phyloP scores from a whole-genome alignment of 2,888 invertebrate genomes.

The Cerastis rubricosa region DNA sequence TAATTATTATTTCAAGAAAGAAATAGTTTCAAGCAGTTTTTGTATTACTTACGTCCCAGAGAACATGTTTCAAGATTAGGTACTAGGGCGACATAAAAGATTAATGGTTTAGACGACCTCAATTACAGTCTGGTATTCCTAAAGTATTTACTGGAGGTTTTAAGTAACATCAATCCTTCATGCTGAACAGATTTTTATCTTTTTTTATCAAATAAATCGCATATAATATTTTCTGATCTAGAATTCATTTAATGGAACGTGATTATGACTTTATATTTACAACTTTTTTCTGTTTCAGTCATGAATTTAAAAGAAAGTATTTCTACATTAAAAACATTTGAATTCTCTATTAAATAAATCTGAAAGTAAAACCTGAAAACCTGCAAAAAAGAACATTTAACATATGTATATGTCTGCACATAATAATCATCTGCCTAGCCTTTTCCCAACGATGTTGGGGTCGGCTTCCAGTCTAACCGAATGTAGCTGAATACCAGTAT shows the following conservation, averaged over 20 bases:
- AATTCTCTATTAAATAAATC: background rate
- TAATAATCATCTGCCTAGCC: too few species aligned
- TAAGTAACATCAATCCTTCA: conserved; percentile 47
- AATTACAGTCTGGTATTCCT: conserved; percentile 42
- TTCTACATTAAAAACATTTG: background rate
- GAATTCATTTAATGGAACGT: conserved; percentile 14
- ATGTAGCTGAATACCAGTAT: too few species aligned
- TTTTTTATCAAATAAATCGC: background rate
- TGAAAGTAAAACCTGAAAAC: background rate
- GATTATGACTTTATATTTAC: background rate
- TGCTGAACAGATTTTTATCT: conserved; percentile 29
- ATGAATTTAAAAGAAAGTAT: background rate
- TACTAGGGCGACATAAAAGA: conserved; percentile 50
- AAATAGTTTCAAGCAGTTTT: conserved; percentile 50
- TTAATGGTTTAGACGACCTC: conserved; percentile 50
- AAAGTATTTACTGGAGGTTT: conserved; percentile 52
- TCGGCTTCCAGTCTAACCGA: too few species aligned
- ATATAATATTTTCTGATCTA: background rate
- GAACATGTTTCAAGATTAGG: conserved; percentile 46
- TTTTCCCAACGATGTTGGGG: too few species aligned
- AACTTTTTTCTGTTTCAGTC: background rate
- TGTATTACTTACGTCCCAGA: conserved; percentile 35
- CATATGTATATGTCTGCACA: too few species aligned
- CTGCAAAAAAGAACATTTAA: background rate
- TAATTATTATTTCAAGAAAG: conserved; percentile 48